Percentiles rank a stretch among this genome's conserved stretches.
Evolutionary conservation across 2,113 vertebrate species (phyloP).

Genomic region (Hemibagrus wyckioides): DNA sequence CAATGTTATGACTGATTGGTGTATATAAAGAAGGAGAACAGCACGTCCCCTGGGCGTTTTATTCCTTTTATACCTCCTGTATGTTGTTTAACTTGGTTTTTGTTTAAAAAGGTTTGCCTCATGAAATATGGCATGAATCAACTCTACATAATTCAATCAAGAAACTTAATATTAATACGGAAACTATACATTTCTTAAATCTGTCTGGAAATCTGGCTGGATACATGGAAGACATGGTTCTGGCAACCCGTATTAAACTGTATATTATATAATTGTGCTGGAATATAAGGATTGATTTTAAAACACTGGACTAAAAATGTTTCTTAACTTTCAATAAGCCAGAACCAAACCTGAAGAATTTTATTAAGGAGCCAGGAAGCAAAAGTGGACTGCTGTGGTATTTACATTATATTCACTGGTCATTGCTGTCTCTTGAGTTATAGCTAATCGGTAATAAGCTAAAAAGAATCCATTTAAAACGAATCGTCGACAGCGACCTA

Average conservation of each 20-base stretch:
- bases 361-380: not conserved
- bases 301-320: not conserved
- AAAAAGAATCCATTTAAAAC: constrained; percentile 16
- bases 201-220: too few relatives aligned
- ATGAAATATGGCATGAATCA: too few relatives aligned
- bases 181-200: too few relatives aligned
- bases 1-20: too few relatives aligned
- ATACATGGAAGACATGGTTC: not conserved
- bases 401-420: not conserved
- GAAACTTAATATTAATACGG: too few relatives aligned
- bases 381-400: not conserved
- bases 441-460: not conserved
- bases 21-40: too few relatives aligned
- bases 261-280: not conserved
- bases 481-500: not conserved
- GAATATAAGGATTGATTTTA: not conserved
- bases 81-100: too few relatives aligned
- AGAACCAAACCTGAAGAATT: not conserved
- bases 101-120: too few relatives aligned
- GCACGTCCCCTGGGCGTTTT: too few relatives aligned
- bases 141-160: too few relatives aligned
- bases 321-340: not conserved
- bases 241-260: not conserved
- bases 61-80: too few relatives aligned
- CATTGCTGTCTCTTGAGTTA: not conserved